Conservation (phyloP, 2,888 invertebrate species). For the Acrobeloides nanus region DNA sequence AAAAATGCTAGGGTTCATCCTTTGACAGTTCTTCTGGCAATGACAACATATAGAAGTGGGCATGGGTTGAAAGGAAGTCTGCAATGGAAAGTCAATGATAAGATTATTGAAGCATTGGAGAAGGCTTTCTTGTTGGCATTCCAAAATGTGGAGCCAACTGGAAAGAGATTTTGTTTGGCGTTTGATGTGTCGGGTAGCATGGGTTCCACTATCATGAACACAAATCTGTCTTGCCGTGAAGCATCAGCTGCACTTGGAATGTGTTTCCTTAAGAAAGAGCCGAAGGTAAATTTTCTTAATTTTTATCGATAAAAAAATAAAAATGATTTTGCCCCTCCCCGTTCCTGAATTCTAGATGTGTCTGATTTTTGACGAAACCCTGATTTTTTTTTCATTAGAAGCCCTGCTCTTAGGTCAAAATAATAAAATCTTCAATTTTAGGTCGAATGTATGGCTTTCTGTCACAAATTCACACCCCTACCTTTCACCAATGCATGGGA, state of each 20-base stretch:
- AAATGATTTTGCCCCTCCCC: not conserved
- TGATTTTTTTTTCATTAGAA: not conserved
- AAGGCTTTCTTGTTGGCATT: slow-evolving; percentile 54
- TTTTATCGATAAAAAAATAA: not conserved
- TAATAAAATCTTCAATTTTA: slow-evolving; percentile 5
- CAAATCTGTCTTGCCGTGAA: slow-evolving; percentile 31
- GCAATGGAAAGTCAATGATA: slow-evolving; percentile 40
- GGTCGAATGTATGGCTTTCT: slow-evolving; percentile 19
- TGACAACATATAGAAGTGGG: slow-evolving; percentile 50
- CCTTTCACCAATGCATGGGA: slow-evolving; percentile 32
- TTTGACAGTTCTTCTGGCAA: slow-evolving; percentile 49
- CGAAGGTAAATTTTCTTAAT: slow-evolving; percentile 13
- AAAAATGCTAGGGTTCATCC: slow-evolving; percentile 55
- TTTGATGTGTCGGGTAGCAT: slow-evolving; percentile 60
- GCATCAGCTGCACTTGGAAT: slow-evolving; percentile 54
- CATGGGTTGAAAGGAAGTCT: slow-evolving; percentile 53
- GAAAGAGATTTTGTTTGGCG: slow-evolving; percentile 61
- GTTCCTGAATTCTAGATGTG: not conserved
- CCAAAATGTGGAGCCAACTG: slow-evolving; percentile 58
- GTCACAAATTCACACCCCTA: slow-evolving; percentile 14
- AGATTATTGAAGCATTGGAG: slow-evolving; percentile 43
- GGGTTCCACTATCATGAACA: slow-evolving; percentile 24
- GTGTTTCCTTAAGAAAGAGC: slow-evolving; percentile 52
- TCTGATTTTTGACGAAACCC: not conserved
- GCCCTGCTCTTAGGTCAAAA: not conserved